Conservation (phyloP, 2,888 invertebrate genomes). For the Mylabris sibirica region DNA sequence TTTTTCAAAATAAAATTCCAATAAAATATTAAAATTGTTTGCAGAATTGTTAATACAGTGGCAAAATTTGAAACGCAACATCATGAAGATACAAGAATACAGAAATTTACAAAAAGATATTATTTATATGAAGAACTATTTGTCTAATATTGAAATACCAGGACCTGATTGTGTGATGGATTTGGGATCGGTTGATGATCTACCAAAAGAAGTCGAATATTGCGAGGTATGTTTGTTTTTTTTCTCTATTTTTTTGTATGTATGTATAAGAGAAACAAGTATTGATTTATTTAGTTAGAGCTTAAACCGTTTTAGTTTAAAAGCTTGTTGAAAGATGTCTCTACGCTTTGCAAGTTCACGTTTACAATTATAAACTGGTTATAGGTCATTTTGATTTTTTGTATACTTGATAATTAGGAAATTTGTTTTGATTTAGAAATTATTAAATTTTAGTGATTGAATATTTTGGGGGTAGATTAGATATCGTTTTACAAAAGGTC, state of each 20-base stretch:
- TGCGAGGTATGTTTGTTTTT: constrained; percentile 54
- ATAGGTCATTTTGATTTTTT: too few relatives aligned
- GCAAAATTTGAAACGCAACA: constrained; percentile 62
- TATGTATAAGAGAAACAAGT: too few relatives aligned
- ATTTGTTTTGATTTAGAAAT: not conserved
- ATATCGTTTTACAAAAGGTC: constrained; percentile 1
- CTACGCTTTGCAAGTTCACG: not conserved
- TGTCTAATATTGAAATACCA: constrained; percentile 51
- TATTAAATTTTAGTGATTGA: too few relatives aligned
- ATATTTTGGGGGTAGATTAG: not conserved
- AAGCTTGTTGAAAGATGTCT: not conserved
- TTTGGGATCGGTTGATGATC: constrained; percentile 54
- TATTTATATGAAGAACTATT: constrained; percentile 55
- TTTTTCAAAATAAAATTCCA: not conserved
- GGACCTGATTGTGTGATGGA: constrained; percentile 40
- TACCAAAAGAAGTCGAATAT: constrained; percentile 56
- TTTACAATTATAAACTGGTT: too few relatives aligned
- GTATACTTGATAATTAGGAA: not conserved
- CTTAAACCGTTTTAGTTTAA: not conserved
- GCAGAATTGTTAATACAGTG: constrained; percentile 63
- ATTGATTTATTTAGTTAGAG: not conserved
- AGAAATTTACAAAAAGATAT: constrained; percentile 58
- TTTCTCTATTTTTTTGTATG: not conserved
- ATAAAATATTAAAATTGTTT: constrained; percentile 30
- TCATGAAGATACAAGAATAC: constrained; percentile 58